phyloP scores from a whole-genome alignment of 2,888 invertebrate genomes.

The Agrochola litura region DNA sequence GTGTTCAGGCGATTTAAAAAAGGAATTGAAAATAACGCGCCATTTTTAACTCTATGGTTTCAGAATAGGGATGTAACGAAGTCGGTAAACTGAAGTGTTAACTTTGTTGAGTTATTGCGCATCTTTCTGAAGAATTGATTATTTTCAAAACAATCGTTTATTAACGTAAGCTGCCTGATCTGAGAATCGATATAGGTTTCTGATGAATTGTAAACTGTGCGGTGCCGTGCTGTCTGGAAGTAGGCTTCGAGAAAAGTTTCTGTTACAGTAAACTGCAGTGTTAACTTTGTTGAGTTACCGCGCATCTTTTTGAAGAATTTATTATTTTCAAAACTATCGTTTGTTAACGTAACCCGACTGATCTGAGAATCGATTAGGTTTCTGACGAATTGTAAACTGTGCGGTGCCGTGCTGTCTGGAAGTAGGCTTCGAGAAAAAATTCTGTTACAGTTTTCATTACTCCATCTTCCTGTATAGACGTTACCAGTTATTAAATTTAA shows the following conservation, averaged over 20 bases:
- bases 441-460: constrained; percentile 2
- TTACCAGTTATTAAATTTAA: neutral
- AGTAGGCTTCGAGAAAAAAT: constrained; percentile 19
- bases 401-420: constrained; percentile 67
- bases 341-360: constrained; percentile 51
- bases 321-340: constrained; percentile 62
- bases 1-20: constrained; percentile 25
- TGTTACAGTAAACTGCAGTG: constrained; percentile 9
- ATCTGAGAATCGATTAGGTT: constrained; percentile 60
- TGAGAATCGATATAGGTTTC: constrained; percentile 58
- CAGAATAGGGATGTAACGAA: constrained; percentile 7
- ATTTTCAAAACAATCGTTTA: constrained; percentile 63
- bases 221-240: constrained; percentile 67
- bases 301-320: constrained; percentile 45
- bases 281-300: constrained; percentile 32
- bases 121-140: constrained; percentile 48
- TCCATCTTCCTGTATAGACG: neutral
- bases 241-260: constrained; percentile 24
- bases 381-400: constrained; percentile 36
- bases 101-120: constrained; percentile 30
- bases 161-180: constrained; percentile 55
- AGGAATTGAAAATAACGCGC: neutral
- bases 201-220: constrained; percentile 32
- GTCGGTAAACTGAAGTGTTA: constrained; percentile 21
- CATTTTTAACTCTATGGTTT: constrained; percentile 44